A percentile compares a stretch with the other conserved stretches of the same genome.
Evolutionary conservation across 1,140 invertebrate species (phyloP).

Genomic region (Meloidogyne exigua): DNA sequence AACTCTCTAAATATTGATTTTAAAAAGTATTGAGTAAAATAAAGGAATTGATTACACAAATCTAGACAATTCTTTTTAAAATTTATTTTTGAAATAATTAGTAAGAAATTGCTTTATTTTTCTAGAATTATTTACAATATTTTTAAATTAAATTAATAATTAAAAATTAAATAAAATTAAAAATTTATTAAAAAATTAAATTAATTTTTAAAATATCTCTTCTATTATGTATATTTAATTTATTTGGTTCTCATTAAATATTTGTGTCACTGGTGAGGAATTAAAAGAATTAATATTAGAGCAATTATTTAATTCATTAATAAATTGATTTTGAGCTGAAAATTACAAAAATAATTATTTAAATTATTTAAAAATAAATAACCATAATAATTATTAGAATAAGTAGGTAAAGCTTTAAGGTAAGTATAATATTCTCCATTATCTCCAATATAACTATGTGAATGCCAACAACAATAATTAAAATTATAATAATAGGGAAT

Average conservation of each 20-base stretch:
- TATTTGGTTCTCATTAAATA: too few species aligned
- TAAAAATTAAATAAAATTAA: too few species aligned
- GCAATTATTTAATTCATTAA: too few species aligned
- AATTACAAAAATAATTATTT: not conserved
- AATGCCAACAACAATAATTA: constrained; percentile 5
- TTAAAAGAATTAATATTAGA: too few species aligned
- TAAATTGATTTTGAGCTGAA: not conserved
- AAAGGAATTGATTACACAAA: not conserved
- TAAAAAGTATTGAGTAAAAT: not conserved
- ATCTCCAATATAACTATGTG: not conserved
- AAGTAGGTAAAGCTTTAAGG: not conserved
- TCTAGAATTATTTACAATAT: too few species aligned
- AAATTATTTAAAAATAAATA: not conserved
- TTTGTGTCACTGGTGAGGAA: too few species aligned
- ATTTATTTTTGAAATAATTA: not conserved
- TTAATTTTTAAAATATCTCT: too few species aligned
- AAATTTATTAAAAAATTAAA: too few species aligned
- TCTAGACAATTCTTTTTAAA: not conserved
- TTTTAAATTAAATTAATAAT: too few species aligned
- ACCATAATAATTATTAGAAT: not conserved
- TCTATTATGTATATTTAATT: too few species aligned
- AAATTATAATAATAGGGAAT: too few species aligned
- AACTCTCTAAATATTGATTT: not conserved
- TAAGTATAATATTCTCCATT: not conserved
- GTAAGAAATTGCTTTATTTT: too few species aligned